Base-by-base conservation (phyloP, 2,888 invertebrate genomes). In the Escarpia spicata region DNA sequence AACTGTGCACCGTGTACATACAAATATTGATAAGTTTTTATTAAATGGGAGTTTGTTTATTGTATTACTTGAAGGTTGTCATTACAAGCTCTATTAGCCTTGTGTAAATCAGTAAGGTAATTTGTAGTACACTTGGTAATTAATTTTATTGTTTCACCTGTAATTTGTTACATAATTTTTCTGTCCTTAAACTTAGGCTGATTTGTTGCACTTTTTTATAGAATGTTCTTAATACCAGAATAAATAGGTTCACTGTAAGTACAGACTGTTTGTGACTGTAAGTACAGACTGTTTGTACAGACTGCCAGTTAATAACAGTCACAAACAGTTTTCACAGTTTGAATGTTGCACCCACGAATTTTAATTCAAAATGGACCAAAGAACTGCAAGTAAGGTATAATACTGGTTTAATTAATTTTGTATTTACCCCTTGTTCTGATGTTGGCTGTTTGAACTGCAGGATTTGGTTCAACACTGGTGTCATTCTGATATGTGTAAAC, bases 381-480 rank as follows among this genome's bases (percentile, higher is more conserved):
- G 9, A 52, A 75, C 26, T 26, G 26, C 15, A 75, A 75, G n/a
- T 26, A 75, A 26, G 4, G 75, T 75, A 15, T 26, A 75, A 26
- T 75, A 75, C n/a, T 75, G 75, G 26, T 75, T 6, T 4, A 26
- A n/a, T 19, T 60, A 19, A 60, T 60, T 4, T 60, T 19, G 12
- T 15, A 19, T 19, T 0, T 60, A 19, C 26, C 15, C 60, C 19
- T 26, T n/a, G n/a, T 15, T 75, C 26, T 75, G 4, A 75, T 26
- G 26, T 26, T 2, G 75, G 52, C 15, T 4, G 52, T 52, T 9
- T 91, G 10, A 15, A 12, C 95, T 95, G 19, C 95, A 96, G 96
- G 93, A 91, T 94, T 43, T 96, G 96, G 96, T 95, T 96, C 92
- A 95, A 96, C 93, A 92, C 95, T 91, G 96, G 96, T 52, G 94